Base-by-base conservation (phyloP, 2,113 vertebrate species). In the Lepisosteus osseus region DNA sequence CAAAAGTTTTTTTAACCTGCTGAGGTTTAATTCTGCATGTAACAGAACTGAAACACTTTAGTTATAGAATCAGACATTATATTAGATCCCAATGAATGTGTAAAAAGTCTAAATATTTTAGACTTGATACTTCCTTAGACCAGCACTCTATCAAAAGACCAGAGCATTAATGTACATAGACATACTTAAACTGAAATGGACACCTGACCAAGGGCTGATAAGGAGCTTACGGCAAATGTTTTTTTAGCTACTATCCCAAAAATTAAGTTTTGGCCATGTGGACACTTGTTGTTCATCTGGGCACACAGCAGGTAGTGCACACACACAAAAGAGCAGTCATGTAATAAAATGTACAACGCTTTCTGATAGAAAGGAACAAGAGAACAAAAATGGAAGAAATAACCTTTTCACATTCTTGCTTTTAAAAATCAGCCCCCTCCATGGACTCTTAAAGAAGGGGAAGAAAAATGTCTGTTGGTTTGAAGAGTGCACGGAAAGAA, bases 401-500 rank as follows among this genome's bases (percentile, higher is more conserved):
- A 41, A 40, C 15, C 29, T 29, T 70, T 54, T 61, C 56, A 74
- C 43, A 29, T 9, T 67, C 61, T 74, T 70, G 14, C 29, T 70
- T 14, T 61, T 51, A 41, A 47, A 67, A 74, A 68, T 44, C 43
- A 54, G 72, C 54, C 45, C 72, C 44, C 55, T 68, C 40, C 47
- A 4, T 66, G 67, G 17, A 68, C 63, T 44, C 42, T 15, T 66
- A 56, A 62, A 2, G 65, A 17, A 17, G 43, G 51, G 43, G 51
- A 47, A 45, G 8, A 59, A 54, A 71, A 67, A 54, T 11, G 11
- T 59, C 12, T 40, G 65, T 61, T 67, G 63, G 65, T 59, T 59
- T 70, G 56, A 76, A 76, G n/a, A n/a, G 69, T 71, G 68, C 66
- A 74, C 43, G 44, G 42, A 61, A 68, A 63, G 65, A 55, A 76